phyloP scores from a whole-genome alignment of 2,113 vertebrate genomes.

The Elgaria multicarinata region DNA sequence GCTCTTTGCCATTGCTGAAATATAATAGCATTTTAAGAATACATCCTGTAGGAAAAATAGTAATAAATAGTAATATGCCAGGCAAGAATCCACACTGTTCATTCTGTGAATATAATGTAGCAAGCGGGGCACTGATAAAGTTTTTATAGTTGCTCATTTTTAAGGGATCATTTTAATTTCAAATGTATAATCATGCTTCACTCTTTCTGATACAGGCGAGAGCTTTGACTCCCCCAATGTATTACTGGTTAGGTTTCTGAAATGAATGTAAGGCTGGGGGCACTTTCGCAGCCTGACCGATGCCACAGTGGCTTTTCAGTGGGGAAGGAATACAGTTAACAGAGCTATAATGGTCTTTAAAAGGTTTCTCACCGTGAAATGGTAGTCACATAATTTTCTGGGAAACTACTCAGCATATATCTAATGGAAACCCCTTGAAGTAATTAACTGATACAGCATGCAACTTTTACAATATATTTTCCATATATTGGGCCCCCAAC shows the following conservation, averaged over 20 bases:
- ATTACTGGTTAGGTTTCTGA: slow-evolving; percentile 35
- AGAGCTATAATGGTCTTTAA: slow-evolving; percentile 43
- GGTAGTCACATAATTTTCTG: slow-evolving; percentile 35
- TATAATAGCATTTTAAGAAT: slow-evolving; percentile 32
- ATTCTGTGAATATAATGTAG: slow-evolving; percentile 19
- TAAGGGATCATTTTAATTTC: slow-evolving; percentile 36
- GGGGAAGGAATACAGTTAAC: slow-evolving; percentile 30
- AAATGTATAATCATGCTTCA: not conserved
- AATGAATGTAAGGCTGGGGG: not conserved
- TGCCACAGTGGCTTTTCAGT: slow-evolving; percentile 21
- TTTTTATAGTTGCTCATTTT: slow-evolving; percentile 7
- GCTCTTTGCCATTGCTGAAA: slow-evolving; percentile 16
- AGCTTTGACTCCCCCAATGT: slow-evolving; percentile 24
- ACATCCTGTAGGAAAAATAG: slow-evolving; percentile 15
- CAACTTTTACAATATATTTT: slow-evolving; percentile 29
- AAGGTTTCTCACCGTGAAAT: slow-evolving; percentile 46
- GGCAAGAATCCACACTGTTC: slow-evolving; percentile 13
- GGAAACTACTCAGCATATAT: slow-evolving; percentile 39
- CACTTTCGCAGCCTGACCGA: slow-evolving; percentile 15
- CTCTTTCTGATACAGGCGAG: not conserved
- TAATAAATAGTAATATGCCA: slow-evolving; percentile 27
- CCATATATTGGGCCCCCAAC: not conserved
- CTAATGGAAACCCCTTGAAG: slow-evolving; percentile 45
- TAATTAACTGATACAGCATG: slow-evolving; percentile 42
- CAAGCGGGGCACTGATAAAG: slow-evolving; percentile 5